Evolutionary conservation across 1,140 invertebrate genomes (phyloP), one percentile per base, ranked within the genome.

Genomic region (Sminthurides bifidus): DNA sequence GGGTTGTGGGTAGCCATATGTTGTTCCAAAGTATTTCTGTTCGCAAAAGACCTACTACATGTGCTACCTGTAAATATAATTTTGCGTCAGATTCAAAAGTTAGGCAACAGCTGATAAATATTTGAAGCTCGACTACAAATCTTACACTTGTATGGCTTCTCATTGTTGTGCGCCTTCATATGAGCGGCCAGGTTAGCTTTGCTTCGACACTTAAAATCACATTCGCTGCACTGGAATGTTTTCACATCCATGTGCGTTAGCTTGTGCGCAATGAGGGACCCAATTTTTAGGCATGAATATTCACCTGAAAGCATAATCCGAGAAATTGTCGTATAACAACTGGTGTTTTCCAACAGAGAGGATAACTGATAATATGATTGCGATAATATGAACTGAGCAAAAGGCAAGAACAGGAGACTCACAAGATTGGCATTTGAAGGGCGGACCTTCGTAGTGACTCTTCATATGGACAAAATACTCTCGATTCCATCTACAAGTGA

Each of bases 381-480:
- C n/a, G n/a, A n/a, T n/a, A n/a, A n/a, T 14, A 44, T 48, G 33
- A 50, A 15, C 15, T 33, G 21, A 24, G n/a, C 30, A 57, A 1
- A 19, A 54, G n/a, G 14, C 3, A 29, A 23, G 21, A 30, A 24
- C 23, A 33, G 19, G 1, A 14, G 71, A 78, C 60, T 75, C 68
- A 75, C 81, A 83, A 49, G 69, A 70, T 61, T 80, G 78, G 70
- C 81, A 83, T 49, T 72, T 71, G 66, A 75, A 81, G 26, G 79
- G 79, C 23, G 80, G 80, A 14, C 80, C 80, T 19, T 70, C 66
- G 68, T 79, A 81, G 68, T 82, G 79, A 21, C 65, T 70, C 64
- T 76, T 79, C 75, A 82, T 78, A 66, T 84, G 81, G 35, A 71
- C 69, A 63, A 79, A 79, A 68, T 80, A 83, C 56, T 77, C 73